A percentile compares a stretch with the other conserved stretches of the same genome.
Evolutionary conservation across 30 jellyfish, hydroid and myxozoan species (phyloP).

Genomic region (Sanderia malayensis): DNA sequence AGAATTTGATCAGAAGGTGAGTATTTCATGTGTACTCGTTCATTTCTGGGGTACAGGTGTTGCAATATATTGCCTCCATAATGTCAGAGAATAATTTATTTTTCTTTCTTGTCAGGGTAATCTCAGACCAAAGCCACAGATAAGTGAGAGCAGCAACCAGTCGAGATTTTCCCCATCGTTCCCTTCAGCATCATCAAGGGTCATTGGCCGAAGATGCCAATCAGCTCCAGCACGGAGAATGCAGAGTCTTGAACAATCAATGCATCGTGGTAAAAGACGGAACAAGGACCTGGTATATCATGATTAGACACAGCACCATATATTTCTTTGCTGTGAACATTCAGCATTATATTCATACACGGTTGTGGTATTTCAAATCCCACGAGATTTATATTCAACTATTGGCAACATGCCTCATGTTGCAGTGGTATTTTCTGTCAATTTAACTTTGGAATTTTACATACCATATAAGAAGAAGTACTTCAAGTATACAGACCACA

Average conservation of each 20-base stretch:
- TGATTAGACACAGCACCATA: slow-evolving; percentile 40
- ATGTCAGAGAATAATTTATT: no score
- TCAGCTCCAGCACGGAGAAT: slow-evolving; percentile 80
- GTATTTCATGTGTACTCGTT: background rate
- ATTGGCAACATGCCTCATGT: no score
- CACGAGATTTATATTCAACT: no score
- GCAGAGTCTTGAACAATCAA: slow-evolving; percentile 62
- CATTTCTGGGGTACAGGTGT: no score
- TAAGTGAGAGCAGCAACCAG: slow-evolving; percentile 37
- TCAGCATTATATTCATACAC: no score
- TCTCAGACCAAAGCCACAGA: slow-evolving; percentile 36
- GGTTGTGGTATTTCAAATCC: no score
- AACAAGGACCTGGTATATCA: slow-evolving; percentile 59
- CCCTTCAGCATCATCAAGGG: slow-evolving; percentile 60
- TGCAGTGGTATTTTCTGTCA: no score
- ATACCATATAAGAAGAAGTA: no score
- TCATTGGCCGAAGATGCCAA: slow-evolving; percentile 59
- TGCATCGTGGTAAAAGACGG: slow-evolving; percentile 70
- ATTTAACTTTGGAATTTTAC: no score
- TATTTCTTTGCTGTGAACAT: no score
- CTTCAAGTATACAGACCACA: no score
- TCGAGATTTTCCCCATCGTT: slow-evolving; percentile 18
- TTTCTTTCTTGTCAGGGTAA: slow-evolving; percentile 41
- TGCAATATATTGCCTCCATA: no score
- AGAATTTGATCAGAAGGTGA: slow-evolving; percentile 66